Evolutionary conservation across 2,888 invertebrate genomes (phyloP).

Genomic region (Trachelus troglodyta): DNA sequence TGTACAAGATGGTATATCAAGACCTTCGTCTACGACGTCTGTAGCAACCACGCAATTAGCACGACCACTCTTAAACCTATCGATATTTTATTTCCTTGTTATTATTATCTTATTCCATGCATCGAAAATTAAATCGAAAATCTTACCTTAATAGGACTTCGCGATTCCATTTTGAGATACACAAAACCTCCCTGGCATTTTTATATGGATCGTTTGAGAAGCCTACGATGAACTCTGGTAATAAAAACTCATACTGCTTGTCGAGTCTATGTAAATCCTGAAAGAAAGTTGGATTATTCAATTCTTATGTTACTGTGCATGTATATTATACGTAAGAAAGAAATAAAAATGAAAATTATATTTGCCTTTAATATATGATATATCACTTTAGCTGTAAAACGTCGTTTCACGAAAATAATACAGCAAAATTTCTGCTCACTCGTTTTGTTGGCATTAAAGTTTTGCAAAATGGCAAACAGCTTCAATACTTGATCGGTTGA

Average conservation of each 20-base stretch:
- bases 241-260: slow-evolving; percentile 71
- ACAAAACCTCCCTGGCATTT: slow-evolving; percentile 70
- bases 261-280: slow-evolving; percentile 54
- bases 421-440: slow-evolving; percentile 71
- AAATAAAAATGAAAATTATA: slow-evolving; percentile 5
- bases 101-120: not conserved
- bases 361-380: slow-evolving; percentile 74
- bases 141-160: slow-evolving; percentile 67
- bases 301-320: not conserved
- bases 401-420: slow-evolving; percentile 78
- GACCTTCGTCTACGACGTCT: slow-evolving; percentile 89
- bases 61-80: slow-evolving; percentile 70
- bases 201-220: slow-evolving; percentile 71
- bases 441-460: slow-evolving; percentile 66
- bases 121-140: not conserved
- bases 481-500: slow-evolving; percentile 75
- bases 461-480: slow-evolving; percentile 73
- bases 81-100: not conserved
- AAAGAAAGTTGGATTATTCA: slow-evolving; percentile 14
- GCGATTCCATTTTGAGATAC: slow-evolving; percentile 70
- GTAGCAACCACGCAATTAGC: slow-evolving; percentile 79
- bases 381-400: slow-evolving; percentile 82
- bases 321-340: not conserved
- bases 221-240: slow-evolving; percentile 81
- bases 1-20: slow-evolving; percentile 87